Base-by-base conservation (phyloP, 2,797 vertebrate genomes). In the Poecilia picta region DNA sequence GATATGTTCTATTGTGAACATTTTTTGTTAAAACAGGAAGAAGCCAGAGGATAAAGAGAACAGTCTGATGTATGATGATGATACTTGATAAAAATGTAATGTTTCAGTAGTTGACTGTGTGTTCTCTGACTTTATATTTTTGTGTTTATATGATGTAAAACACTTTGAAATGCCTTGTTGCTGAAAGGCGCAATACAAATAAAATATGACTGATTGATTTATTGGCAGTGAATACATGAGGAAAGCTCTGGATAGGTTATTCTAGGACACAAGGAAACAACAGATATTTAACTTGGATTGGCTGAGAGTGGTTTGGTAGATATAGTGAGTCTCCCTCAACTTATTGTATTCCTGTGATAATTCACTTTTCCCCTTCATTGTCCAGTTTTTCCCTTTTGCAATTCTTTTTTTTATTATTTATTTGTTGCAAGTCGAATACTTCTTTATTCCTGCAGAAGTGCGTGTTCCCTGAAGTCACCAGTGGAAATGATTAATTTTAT, bases 401-500 rank as follows among this genome's bases (percentile, higher is more conserved):
- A 39, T 43, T 0, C 20, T 10, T 18, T 73, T 10, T 18, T 75
- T 80, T 11, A 18, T 47, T 47, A 45, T 64, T 5, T 23, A 16
- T 55, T 36, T 70, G 46, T 0, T 70, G 6, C 73, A 70, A 18
- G 3, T 73, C 64, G 49, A 62, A 46, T 57, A 78, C 62, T n/a
- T 62, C 28, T 23, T 53, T 47, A 13, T 74, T 80, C 66, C 39
- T 77, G 20, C 12, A 51, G 47, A 33, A 28, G 15, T 39, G 43
- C 20, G 23, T 47, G 15, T 43, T 76, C 68, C 70, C 36, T 72
- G 49, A 77, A 2, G 51, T 20, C 33, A 49, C 28, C 11, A 59
- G 28, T 8, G 71, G 57, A 77, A 83, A 74, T 7, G 1, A 80
- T 75, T 76, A 53, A 75, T 72, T 70, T 23, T 18, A 25, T 5